phyloP scores from a whole-genome alignment of 2,888 invertebrate genomes.

The Steinernema scapterisci region DNA sequence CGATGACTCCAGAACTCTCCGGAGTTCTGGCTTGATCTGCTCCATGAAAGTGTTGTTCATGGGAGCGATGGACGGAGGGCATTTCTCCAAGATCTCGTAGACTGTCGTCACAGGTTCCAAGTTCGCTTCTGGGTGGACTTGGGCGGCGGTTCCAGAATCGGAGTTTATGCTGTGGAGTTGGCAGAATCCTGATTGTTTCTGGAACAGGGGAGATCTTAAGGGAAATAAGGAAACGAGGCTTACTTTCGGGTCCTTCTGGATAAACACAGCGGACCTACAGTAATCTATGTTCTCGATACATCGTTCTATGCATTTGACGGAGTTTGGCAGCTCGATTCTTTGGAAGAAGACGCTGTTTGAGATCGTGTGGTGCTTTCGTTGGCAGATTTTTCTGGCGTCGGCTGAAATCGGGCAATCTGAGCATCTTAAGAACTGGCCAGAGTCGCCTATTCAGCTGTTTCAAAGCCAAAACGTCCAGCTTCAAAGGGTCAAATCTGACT shows the following conservation, averaged over 20 bases:
- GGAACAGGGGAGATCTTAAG: conserved; percentile 17
- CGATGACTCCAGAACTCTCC: conserved; percentile 29
- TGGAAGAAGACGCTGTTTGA: conserved; percentile 42
- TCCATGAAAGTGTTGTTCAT: conserved; percentile 25
- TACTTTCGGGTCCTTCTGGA: conserved; percentile 36
- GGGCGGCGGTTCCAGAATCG: conserved; percentile 31
- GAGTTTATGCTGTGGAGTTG: conserved; percentile 43
- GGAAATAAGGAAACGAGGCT: not conserved
- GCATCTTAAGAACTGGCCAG: too few species aligned
- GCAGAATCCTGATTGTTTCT: conserved; percentile 38
- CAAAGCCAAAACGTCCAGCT: too few species aligned
- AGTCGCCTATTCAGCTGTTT: too few species aligned
- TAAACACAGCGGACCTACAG: conserved; percentile 44
- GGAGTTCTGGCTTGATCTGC: conserved; percentile 32
- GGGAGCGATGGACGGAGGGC: conserved; percentile 34
- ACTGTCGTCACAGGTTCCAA: conserved; percentile 39
- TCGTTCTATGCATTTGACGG: conserved; percentile 46
- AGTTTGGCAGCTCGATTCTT: conserved; percentile 43
- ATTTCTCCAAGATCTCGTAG: conserved; percentile 40
- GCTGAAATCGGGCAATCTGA: not conserved
- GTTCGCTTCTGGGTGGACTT: conserved; percentile 34
- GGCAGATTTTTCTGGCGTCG: conserved; percentile 2
- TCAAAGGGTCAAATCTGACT: too few species aligned
- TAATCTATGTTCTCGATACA: conserved; percentile 46
- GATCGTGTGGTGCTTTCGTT: conserved; percentile 17